Evolutionary conservation across 2,888 invertebrate species (phyloP).

Genomic region (Zaprionus lineosus): DNA sequence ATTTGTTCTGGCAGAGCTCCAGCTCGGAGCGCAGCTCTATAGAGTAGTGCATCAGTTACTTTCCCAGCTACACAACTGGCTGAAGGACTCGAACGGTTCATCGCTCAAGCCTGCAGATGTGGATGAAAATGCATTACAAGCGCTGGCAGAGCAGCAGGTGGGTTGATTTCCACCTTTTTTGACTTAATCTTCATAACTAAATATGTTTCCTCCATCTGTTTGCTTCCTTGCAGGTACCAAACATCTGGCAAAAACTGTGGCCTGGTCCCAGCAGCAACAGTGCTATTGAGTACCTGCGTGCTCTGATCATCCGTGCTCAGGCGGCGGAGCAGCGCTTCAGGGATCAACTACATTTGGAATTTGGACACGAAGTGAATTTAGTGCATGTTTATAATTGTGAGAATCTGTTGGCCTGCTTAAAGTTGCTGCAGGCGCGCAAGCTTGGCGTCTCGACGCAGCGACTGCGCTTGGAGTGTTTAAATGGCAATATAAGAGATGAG

Average conservation of each 20-base stretch:
- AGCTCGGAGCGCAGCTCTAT: slow-evolving; percentile 73
- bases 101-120: slow-evolving; percentile 36
- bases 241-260: slow-evolving; percentile 81
- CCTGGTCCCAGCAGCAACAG: slow-evolving; percentile 71
- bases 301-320: slow-evolving; percentile 72
- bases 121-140: slow-evolving; percentile 59
- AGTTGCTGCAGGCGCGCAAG: slow-evolving; percentile 78
- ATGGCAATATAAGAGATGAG: not conserved
- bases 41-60: slow-evolving; percentile 80
- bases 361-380: slow-evolving; percentile 75
- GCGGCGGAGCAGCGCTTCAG: slow-evolving; percentile 79
- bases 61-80: slow-evolving; percentile 70
- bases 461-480: slow-evolving; percentile 59
- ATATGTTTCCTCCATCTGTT: not conserved
- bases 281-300: slow-evolving; percentile 80
- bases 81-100: slow-evolving; percentile 61
- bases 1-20: slow-evolving; percentile 79
- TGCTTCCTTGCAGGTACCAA: slow-evolving; percentile 72
- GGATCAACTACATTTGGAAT: slow-evolving; percentile 67
- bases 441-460: slow-evolving; percentile 77
- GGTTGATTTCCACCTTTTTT: too few relatives aligned
- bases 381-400: slow-evolving; percentile 80
- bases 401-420: slow-evolving; percentile 80
- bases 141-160: slow-evolving; percentile 79
- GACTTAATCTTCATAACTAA: not conserved